Conservation (phyloP, 1,140 invertebrate genomes). For the Venturia canescens region DNA sequence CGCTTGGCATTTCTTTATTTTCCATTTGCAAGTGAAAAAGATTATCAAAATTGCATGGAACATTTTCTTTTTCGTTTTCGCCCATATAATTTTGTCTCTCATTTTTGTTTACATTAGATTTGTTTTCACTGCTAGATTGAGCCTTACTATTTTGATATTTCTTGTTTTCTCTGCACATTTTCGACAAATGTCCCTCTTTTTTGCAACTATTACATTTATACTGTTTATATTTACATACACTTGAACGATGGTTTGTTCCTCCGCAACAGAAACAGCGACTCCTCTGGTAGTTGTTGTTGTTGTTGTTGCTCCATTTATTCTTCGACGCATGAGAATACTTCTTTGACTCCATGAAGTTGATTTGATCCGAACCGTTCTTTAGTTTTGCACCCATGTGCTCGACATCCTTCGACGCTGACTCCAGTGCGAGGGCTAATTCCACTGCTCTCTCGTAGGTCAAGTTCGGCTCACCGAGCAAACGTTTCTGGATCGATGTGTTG, state of each 20-base stretch:
- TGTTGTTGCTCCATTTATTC: not conserved
- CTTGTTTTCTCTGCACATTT: not conserved
- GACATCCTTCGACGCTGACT: not conserved
- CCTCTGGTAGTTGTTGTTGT: not conserved
- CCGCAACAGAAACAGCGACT: constrained; percentile 33
- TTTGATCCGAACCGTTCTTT: not conserved
- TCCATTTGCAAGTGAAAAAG: too few species aligned
- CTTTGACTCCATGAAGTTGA: not conserved
- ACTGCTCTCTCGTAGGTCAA: not conserved
- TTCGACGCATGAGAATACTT: not conserved
- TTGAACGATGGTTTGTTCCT: constrained; percentile 4
- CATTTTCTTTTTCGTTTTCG: too few species aligned
- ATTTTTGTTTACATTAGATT: too few species aligned
- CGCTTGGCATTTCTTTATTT: not conserved
- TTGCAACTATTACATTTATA: constrained; percentile 28
- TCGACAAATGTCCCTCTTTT: constrained; percentile 18
- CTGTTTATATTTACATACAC: constrained; percentile 24
- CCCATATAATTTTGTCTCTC: too few species aligned
- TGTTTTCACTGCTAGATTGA: not conserved
- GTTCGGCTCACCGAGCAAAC: not conserved
- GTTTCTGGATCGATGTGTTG: not conserved
- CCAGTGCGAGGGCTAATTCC: not conserved
- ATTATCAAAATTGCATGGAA: too few species aligned
- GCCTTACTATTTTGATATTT: not conserved
- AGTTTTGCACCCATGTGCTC: not conserved